A percentile compares a stretch with the other conserved stretches of the same genome.
phyloP scores from a whole-genome alignment of 2,797 vertebrate species.

The Chromobotia macracanthus region DNA sequence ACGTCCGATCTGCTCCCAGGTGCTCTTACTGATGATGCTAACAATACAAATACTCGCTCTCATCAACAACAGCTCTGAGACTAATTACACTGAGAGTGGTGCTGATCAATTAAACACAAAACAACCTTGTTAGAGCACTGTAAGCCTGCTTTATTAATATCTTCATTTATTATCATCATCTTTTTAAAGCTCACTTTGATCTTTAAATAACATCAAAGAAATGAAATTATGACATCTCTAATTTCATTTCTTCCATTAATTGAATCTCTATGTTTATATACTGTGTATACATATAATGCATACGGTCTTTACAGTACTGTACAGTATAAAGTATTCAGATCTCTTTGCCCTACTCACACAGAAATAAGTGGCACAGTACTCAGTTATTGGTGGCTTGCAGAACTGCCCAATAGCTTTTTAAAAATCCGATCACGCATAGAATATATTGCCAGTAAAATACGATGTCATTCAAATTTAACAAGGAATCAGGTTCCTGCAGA shows the following conservation, averaged over 20 bases:
- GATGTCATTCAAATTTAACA: constrained; percentile 4
- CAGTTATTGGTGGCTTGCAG: constrained; percentile 46
- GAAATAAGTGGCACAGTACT: too few relatives aligned
- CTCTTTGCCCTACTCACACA: background rate
- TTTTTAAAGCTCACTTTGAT: constrained; percentile 32
- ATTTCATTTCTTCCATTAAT: background rate
- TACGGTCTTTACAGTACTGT: background rate
- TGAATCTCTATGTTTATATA: background rate
- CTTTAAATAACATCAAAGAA: constrained; percentile 34
- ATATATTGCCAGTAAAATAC: background rate
- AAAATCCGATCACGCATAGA: background rate
- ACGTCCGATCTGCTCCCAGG: constrained; percentile 19
- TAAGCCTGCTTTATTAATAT: constrained; percentile 37
- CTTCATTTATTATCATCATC: constrained; percentile 29
- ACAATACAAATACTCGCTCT: constrained; percentile 9
- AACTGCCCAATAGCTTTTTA: background rate
- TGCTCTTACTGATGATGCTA: constrained; percentile 21
- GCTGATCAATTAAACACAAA: constrained; percentile 38
- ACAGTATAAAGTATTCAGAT: background rate
- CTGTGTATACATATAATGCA: too few relatives aligned
- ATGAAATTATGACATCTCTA: background rate
- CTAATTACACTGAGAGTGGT: constrained; percentile 35
- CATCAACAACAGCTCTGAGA: constrained; percentile 26
- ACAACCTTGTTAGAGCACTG: constrained; percentile 26
- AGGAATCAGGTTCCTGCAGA: background rate